These are phyloP conservation scores for Aegotheles bennettii DNA, from an alignment of 2,113 vertebrate genomes.

Conservation along the genomic window DNA sequence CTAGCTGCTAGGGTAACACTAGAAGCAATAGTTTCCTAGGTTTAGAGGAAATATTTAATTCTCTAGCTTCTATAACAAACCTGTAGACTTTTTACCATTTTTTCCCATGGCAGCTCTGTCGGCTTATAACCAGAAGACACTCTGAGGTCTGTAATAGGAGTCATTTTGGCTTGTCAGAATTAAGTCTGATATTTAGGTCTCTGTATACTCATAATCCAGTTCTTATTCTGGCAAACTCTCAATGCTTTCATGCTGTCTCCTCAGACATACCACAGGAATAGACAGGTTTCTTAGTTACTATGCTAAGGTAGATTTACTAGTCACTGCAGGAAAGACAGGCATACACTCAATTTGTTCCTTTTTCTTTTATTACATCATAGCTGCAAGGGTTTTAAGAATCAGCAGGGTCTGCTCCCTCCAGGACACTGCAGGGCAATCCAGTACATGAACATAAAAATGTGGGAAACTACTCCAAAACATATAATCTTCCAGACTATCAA, in stretches of 20 bases:
- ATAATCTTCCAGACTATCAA: not conserved
- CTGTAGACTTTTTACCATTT: not conserved
- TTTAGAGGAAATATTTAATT: not conserved
- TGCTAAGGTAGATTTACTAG: not conserved
- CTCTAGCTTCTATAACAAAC: not conserved
- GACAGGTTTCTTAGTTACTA: not conserved
- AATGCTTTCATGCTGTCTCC: not conserved
- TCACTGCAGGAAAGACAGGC: not conserved
- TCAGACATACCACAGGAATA: not conserved
- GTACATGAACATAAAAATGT: not conserved
- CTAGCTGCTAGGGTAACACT: not conserved
- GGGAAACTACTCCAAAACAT: not conserved
- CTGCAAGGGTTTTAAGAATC: not conserved
- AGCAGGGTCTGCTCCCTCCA: not conserved
- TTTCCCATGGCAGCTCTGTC: not conserved
- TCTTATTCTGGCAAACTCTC: not conserved
- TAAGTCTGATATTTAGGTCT: not conserved
- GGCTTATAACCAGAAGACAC: not conserved
- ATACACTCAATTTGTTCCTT: not conserved
- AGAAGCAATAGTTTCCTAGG: not conserved
- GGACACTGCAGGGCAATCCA: not conserved
- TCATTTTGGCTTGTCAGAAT: not conserved
- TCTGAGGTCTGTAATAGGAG: not conserved
- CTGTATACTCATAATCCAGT: not conserved
- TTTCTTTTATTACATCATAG: not conserved